These are phyloP conservation scores for Nasonia oneida DNA, from an alignment of 2,888 invertebrate genomes.

Conservation along the genomic window DNA sequence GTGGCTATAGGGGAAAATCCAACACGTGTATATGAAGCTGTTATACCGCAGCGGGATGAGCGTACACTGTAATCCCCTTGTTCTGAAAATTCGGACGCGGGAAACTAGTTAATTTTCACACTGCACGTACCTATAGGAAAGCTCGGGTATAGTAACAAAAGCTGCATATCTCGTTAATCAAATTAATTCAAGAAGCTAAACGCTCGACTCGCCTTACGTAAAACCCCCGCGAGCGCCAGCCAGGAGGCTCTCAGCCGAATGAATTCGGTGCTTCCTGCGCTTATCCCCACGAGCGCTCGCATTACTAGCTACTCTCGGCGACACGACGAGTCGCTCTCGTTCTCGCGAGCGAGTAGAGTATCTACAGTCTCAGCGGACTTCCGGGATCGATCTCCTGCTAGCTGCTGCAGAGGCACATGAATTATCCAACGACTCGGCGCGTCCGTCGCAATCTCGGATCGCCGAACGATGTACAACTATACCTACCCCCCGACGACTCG, in stretches of 20 bases:
- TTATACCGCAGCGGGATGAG: background rate
- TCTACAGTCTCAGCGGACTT: conserved; percentile 53
- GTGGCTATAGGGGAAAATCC: background rate
- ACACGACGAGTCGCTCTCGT: background rate
- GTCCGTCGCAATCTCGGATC: conserved; percentile 66
- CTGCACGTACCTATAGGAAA: background rate
- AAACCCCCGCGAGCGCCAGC: background rate
- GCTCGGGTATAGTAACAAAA: background rate
- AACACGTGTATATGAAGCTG: background rate
- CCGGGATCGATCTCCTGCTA: conserved; percentile 60
- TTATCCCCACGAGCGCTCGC: background rate
- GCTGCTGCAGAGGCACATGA: conserved; percentile 60
- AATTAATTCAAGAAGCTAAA: background rate
- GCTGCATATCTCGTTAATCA: background rate
- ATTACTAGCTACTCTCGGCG: background rate
- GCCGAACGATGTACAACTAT: conserved; percentile 60
- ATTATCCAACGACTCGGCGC: conserved; percentile 66
- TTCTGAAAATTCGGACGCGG: background rate
- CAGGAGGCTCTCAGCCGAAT: background rate
- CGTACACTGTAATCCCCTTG: background rate
- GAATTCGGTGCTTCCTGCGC: background rate
- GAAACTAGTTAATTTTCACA: too few species aligned
- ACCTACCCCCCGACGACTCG: conserved; percentile 7
- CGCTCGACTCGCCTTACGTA: background rate
- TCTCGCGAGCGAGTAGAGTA: background rate